phyloP scores from a whole-genome alignment of 2,797 vertebrate species.

The Mastacembelus armatus region DNA sequence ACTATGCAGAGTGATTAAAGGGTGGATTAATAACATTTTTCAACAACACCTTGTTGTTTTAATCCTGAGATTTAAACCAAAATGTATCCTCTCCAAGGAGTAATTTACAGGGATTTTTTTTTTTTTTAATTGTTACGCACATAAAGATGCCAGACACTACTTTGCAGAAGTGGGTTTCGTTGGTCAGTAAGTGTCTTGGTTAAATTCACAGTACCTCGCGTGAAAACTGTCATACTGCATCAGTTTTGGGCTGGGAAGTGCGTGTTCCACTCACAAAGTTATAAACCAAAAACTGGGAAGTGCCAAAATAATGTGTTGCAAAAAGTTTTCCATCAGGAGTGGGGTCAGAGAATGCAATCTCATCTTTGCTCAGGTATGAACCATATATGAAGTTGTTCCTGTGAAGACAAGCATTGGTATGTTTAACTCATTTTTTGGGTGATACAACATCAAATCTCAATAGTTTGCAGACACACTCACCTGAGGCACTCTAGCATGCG shows the following conservation, averaged over 20 bases:
- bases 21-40: slow-evolving; percentile 73
- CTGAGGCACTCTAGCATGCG: slow-evolving; percentile 97
- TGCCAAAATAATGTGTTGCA: slow-evolving; percentile 96
- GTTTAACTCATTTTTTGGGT: neutral
- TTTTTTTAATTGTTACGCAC: slow-evolving; percentile 27
- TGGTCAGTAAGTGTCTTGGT: slow-evolving; percentile 34
- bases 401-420: slow-evolving; percentile 33
- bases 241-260: slow-evolving; percentile 60
- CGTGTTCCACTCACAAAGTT: slow-evolving; percentile 93
- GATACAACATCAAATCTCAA: rapidly evolving
- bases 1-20: slow-evolving; percentile 77
- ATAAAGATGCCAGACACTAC: slow-evolving; percentile 50
- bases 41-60: slow-evolving; percentile 79
- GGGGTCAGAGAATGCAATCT: slow-evolving; percentile 99
- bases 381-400: slow-evolving; percentile 99
- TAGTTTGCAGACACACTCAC: slow-evolving; percentile 72
- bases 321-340: slow-evolving; percentile 99
- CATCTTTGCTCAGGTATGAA: slow-evolving; percentile 96
- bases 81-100: slow-evolving; percentile 59
- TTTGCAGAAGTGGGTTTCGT: slow-evolving; percentile 39
- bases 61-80: slow-evolving; percentile 86
- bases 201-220: slow-evolving; percentile 30
- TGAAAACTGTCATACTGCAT: slow-evolving; percentile 66
- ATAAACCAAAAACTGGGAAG: slow-evolving; percentile 98
- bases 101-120: slow-evolving; percentile 60